phyloP scores from a whole-genome alignment of 2,888 invertebrate genomes.

The Dryococelus australis region DNA sequence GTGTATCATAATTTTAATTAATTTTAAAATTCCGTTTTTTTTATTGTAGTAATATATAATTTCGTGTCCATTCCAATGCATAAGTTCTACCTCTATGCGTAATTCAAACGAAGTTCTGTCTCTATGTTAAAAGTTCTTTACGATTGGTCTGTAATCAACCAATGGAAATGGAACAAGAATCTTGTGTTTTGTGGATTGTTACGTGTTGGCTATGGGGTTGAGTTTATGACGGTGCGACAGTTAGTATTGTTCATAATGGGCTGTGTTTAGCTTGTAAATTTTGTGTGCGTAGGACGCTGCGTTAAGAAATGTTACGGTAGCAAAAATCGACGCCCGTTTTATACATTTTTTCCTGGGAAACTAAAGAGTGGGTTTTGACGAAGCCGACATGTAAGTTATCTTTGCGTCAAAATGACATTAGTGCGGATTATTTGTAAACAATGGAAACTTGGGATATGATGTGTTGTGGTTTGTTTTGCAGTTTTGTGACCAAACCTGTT shows the following conservation, averaged over 20 bases:
- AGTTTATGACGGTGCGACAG: background rate
- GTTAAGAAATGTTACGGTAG: slow-evolving; percentile 4
- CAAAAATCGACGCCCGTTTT: background rate
- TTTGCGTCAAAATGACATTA: background rate
- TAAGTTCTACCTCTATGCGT: background rate
- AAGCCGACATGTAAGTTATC: background rate
- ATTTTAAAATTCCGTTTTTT: no score
- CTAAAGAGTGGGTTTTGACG: background rate
- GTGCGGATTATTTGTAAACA: background rate
- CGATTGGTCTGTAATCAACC: background rate
- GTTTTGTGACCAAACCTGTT: background rate
- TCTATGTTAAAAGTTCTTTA: background rate
- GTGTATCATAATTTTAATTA: no score
- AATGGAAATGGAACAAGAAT: slow-evolving; percentile 18
- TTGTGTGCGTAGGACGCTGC: background rate
- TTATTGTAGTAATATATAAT: no score
- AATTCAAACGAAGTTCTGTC: background rate
- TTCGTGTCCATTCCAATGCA: no score
- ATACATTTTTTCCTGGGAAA: background rate
- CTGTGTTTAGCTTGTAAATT: background rate
- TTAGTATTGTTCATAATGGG: background rate
- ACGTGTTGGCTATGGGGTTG: background rate
- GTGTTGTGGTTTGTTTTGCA: slow-evolving; percentile 11
- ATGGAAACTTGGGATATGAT: background rate
- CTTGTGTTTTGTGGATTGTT: background rate